A percentile compares a stretch with the other conserved stretches of the same genome.
These are phyloP conservation scores for Tympanuchus pallidicinctus DNA, from an alignment of 2,113 vertebrate genomes.

Conservation along the genomic window DNA sequence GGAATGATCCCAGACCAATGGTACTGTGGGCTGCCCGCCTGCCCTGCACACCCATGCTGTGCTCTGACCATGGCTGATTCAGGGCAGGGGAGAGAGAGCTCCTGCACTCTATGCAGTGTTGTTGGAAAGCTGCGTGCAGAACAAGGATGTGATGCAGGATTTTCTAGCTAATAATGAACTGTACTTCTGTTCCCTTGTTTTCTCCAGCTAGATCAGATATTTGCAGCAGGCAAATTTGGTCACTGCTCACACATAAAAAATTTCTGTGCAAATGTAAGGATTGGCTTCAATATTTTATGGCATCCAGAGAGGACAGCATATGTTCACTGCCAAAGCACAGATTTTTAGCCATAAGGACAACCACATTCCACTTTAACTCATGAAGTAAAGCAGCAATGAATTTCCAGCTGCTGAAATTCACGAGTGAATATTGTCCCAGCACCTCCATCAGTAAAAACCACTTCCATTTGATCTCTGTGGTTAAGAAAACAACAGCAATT, in stretches of 20 bases:
- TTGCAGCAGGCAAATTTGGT: not conserved
- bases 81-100: not conserved
- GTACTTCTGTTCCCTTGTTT: not conserved
- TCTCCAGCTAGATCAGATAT: not conserved
- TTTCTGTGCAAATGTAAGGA: not conserved
- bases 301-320: not conserved
- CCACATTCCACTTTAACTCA: not conserved
- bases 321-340: not conserved
- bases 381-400: not conserved
- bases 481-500: not conserved
- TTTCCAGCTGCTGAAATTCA: not conserved
- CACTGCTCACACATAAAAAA: not conserved
- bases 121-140: not conserved
- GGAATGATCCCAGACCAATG: no score
- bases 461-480: not conserved
- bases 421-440: not conserved
- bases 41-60: not conserved
- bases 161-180: not conserved
- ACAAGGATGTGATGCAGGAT: accelerated
- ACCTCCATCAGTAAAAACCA: not conserved
- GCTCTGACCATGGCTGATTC: accelerated
- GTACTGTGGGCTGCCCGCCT: not conserved
- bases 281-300: not conserved
- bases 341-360: not conserved
- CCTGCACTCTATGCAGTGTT: not conserved